phyloP scores from a whole-genome alignment of 2,113 vertebrate species.

The Catharus bicknelli region DNA sequence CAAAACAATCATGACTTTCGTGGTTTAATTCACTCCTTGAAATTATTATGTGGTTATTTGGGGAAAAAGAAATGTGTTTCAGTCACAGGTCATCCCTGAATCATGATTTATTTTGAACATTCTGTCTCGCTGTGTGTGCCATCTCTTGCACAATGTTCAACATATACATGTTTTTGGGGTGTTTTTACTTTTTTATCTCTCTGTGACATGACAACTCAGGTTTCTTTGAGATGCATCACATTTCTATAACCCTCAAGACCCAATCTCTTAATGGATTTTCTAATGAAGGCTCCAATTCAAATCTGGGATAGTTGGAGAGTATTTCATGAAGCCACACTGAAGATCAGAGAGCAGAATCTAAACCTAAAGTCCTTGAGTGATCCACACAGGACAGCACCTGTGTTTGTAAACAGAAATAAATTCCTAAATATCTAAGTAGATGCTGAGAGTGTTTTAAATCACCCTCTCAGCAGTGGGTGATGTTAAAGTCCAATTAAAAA shows the following conservation, averaged over 20 bases:
- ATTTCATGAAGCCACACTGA: not conserved
- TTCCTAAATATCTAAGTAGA: not conserved
- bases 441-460: not conserved
- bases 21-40: not conserved
- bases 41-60: not conserved
- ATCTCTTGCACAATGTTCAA: not conserved
- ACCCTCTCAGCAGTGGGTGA: not conserved
- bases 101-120: not conserved
- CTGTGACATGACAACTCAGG: not conserved
- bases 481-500: not conserved
- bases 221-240: not conserved
- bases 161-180: accelerated
- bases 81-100: not conserved
- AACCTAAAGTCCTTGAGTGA: not conserved
- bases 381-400: not conserved
- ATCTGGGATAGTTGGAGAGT: not conserved
- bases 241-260: not conserved
- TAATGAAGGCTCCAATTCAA: not conserved
- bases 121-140: not conserved
- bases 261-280: not conserved
- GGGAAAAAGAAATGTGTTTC: not conserved
- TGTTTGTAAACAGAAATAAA: not conserved
- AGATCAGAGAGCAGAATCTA: not conserved
- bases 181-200: not conserved
- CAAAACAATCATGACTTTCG: not conserved